Evolutionary conservation across 2,888 invertebrate genomes (phyloP), one percentile per base, ranked within the genome.

Genomic region (Ditula angustiorana): DNA sequence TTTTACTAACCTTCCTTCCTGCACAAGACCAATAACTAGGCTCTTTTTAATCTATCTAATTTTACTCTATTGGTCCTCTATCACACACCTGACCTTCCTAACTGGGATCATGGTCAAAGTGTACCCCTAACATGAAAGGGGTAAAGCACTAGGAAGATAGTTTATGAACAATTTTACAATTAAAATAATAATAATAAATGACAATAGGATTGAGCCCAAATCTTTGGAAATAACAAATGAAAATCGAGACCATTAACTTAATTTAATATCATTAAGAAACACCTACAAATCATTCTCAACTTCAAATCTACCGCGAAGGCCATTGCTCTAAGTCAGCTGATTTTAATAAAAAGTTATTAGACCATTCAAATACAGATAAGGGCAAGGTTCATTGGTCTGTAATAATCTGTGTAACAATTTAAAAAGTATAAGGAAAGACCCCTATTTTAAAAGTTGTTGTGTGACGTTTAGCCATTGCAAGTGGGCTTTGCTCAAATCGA

Each of bases 291-390:
- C n/a, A 47, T 49, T 37, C 1, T 26, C 13, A 37, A 2, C 52
- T 41, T 28, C 33, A 55, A 47, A 28, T 53, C 5, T 47, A 47
- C 55, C 61, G 35, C 55, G 61, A 61, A 61, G 61, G 55, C 11
- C 55, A 47, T 11, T 44, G 41, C 46, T n/a, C 16, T 35, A 46
- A 47, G 46, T 61, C 61, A 61, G 53, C 46, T 61, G 55, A 55
- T 61, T 5, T 21, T 26, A 10, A 2, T 24, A 53, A 53, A 61
- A 61, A 61, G 41, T 11, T 41, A 19, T 19, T 19, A 2, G 8
- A 11, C 16, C 13, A 33, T 33, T 37, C 5, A 13, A 5, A n/a
- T 35, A 37, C 35, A 37, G n/a, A 37, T 13, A 13, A n/a, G n/a
- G n/a, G n/a, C n/a, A n/a, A n/a, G 33, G n/a, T n/a, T n/a, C 5